These are phyloP conservation scores for Bettongia penicillata DNA, from an alignment of 2,113 vertebrate genomes.

Conservation along the genomic window DNA sequence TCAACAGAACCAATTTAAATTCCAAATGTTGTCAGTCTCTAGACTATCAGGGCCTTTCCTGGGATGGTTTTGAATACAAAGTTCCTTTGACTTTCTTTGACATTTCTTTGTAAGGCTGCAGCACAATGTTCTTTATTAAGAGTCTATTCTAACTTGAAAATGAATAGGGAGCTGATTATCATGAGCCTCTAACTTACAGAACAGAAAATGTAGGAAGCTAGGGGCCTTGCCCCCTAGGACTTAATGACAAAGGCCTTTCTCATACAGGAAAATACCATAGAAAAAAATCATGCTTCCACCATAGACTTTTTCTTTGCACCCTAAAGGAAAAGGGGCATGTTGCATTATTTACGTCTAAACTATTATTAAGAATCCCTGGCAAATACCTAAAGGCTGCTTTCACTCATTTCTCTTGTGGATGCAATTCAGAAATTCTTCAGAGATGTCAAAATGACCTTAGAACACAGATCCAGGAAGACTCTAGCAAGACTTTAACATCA, in stretches of 20 bases:
- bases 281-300: background rate
- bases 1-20: background rate
- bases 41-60: background rate
- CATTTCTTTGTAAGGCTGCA: background rate
- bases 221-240: background rate
- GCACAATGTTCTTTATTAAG: background rate
- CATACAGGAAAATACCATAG: background rate
- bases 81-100: background rate
- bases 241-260: background rate
- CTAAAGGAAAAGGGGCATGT: background rate
- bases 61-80: background rate
- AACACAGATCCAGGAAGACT: background rate
- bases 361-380: background rate
- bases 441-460: background rate
- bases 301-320: background rate
- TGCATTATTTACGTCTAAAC: background rate
- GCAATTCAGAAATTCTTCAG: background rate
- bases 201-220: background rate
- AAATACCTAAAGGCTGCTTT: background rate
- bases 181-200: background rate
- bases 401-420: background rate
- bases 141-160: background rate
- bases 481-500: background rate
- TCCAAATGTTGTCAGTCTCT: conserved; percentile 2
- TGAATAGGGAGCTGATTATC: background rate